Evolutionary conservation across 2,888 invertebrate species (phyloP).

Genomic region (Agriotes lineatus): DNA sequence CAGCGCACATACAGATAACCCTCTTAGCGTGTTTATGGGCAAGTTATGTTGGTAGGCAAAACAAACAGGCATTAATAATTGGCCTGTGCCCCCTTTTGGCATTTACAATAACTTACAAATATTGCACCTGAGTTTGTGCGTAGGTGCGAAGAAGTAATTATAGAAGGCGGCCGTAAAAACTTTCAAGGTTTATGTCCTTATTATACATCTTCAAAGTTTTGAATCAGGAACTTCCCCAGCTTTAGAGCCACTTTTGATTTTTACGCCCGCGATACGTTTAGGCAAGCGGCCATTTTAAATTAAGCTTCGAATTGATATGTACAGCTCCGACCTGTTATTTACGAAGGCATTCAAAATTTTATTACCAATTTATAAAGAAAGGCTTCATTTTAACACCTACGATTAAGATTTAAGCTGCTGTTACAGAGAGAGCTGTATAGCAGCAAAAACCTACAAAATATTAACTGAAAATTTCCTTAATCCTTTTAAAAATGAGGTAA

Average conservation of each 20-base stretch:
- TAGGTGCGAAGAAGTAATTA: slow-evolving; percentile 18
- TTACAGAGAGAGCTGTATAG: neutral
- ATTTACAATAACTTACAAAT: neutral
- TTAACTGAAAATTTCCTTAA: too few species aligned
- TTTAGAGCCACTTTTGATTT: slow-evolving; percentile 14
- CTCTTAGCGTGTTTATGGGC: neutral
- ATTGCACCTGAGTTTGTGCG: slow-evolving; percentile 6
- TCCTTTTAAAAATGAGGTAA: too few species aligned
- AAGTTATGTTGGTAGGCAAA: neutral
- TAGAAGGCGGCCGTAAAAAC: slow-evolving; percentile 7
- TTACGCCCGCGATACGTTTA: neutral
- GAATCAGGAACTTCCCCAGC: slow-evolving; percentile 5
- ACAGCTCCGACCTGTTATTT: neutral
- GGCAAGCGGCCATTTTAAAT: slow-evolving; percentile 1
- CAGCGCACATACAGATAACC: neutral
- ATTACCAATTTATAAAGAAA: neutral
- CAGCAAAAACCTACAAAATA: neutral
- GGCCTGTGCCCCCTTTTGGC: neutral
- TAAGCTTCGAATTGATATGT: slow-evolving; percentile 12
- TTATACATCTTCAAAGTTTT: slow-evolving; percentile 9
- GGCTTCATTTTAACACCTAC: neutral
- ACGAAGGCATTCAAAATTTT: neutral
- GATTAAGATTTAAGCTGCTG: neutral
- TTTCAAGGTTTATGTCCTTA: slow-evolving; percentile 10
- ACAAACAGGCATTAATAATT: neutral